Evolutionary conservation across 2,888 invertebrate species (phyloP), one percentile per base, ranked within the genome.

Genomic region (Megamerina dolium): DNA sequence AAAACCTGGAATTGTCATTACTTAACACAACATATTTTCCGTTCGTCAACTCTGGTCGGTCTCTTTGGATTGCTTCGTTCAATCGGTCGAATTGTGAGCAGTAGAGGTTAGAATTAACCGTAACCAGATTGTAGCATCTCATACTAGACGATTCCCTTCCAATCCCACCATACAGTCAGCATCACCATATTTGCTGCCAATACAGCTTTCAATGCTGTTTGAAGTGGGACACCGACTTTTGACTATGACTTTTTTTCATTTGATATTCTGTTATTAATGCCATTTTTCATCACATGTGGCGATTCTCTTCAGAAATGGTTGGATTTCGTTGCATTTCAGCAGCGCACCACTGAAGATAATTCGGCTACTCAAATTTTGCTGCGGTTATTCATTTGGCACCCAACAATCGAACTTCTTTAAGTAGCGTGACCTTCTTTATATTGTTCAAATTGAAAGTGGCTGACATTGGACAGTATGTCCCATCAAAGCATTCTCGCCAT

Each of bases 351-450:
- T 23, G 23, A 23, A 10, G 10, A 23, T 23, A 23, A 23, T 23
- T 23, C 23, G 10, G 23, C 10, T 23, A 10, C 10, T 23, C 23
- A 16, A 14, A 33, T 33, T 9, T 36, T n/a, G n/a, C n/a, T n/a
- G n/a, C n/a, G n/a, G 27, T 34, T 46, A 32, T 44, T 19, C 4
- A 40, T 37, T 47, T 12, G 21, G 36, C 37, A 37, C 17, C 29
- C 39, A 44, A 42, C 35, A 46, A n/a, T n/a, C n/a, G n/a, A n/a
- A n/a, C n/a, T n/a, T n/a, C n/a, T n/a, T n/a, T n/a, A n/a, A n/a
- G n/a, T n/a, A n/a, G n/a, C n/a, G n/a, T n/a, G n/a, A n/a, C n/a
- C n/a, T n/a, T n/a, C n/a, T n/a, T n/a, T n/a, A n/a, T n/a, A n/a
- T n/a, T n/a, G n/a, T n/a, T n/a, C n/a, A n/a, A n/a, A n/a, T n/a